A percentile compares a stretch with the other conserved stretches of the same genome.
phyloP scores from a whole-genome alignment of 2,797 vertebrate species.

The Scarus forsteni region DNA sequence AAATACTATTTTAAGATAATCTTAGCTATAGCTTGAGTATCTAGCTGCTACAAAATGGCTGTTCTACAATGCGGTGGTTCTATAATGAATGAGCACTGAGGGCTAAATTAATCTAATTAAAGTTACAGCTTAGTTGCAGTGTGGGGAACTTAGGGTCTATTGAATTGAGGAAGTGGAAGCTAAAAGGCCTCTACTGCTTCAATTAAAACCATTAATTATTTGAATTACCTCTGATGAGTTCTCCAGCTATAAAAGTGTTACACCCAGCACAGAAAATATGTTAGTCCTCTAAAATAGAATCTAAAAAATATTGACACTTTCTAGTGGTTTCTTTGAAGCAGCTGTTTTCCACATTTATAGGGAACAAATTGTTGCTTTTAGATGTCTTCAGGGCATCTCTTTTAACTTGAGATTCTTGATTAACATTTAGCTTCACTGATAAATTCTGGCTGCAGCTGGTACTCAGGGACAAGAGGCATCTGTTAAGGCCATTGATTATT shows the following conservation, averaged over 20 bases:
- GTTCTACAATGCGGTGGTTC: neutral
- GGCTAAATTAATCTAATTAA: too few relatives aligned
- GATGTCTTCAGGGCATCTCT: neutral
- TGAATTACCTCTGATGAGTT: neutral
- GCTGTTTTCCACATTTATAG: neutral
- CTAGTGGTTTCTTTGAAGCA: neutral
- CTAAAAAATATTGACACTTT: neutral
- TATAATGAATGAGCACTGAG: neutral
- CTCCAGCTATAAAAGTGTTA: neutral
- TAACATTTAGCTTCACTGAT: neutral
- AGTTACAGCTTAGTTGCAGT: neutral
- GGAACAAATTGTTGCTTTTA: neutral
- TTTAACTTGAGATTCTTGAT: neutral
- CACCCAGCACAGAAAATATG: neutral
- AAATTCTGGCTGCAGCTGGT: slow-evolving; percentile 10
- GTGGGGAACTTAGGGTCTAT: neutral
- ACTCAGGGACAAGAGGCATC: neutral
- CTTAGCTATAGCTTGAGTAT: neutral
- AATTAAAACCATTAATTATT: neutral
- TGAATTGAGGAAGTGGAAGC: neutral
- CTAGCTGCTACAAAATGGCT: too few relatives aligned
- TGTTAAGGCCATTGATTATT: slow-evolving; percentile 3
- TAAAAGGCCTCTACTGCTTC: neutral
- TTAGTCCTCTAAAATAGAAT: neutral
- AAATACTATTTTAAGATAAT: neutral